Conservation (phyloP, 2,113 vertebrate species). For the Delphinus delphis region DNA sequence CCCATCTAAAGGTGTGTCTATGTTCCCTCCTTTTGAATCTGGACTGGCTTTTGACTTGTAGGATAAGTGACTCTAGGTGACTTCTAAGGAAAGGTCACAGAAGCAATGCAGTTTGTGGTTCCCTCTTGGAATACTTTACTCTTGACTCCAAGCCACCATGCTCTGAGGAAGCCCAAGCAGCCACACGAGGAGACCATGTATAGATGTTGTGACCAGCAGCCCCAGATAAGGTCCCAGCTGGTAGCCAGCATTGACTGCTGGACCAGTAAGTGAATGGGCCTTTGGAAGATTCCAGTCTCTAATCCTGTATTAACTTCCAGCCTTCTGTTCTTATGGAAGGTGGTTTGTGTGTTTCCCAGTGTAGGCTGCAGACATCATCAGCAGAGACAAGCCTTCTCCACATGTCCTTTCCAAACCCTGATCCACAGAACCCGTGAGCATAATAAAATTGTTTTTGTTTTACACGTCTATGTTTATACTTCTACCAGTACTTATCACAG, state of each 20-base stretch:
- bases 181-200: background rate
- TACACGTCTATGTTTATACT: background rate
- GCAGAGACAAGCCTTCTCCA: background rate
- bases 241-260: background rate
- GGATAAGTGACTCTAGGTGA: background rate
- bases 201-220: background rate
- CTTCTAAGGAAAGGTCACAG: background rate
- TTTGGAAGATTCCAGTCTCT: background rate
- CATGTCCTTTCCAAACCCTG: background rate
- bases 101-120: background rate
- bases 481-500: background rate
- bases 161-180: background rate
- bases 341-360: background rate
- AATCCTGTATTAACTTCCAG: background rate
- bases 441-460: background rate
- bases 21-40: background rate
- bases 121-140: background rate
- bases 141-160: background rate
- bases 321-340: background rate
- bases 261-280: background rate
- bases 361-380: background rate
- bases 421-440: background rate
- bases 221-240: background rate
- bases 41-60: background rate
- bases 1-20: background rate